phyloP scores from a whole-genome alignment of 2,797 vertebrate species.

The Bufotes viridis region DNA sequence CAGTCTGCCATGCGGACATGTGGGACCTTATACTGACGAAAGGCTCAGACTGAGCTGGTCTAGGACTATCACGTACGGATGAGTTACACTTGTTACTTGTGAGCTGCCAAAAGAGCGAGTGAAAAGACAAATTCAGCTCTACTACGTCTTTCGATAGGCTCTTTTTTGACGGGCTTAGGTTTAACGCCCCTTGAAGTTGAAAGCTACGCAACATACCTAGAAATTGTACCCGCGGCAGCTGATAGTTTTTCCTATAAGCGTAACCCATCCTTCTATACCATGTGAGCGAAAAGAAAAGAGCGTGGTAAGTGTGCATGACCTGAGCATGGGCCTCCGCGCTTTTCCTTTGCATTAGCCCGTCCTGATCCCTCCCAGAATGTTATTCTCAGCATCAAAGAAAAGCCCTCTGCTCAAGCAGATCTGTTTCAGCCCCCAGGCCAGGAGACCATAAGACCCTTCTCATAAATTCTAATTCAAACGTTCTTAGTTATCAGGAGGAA shows the following conservation, averaged over 20 bases:
- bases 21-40: too few relatives aligned
- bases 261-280: not conserved
- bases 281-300: not conserved
- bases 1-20: too few relatives aligned
- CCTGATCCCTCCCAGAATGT: constrained; percentile 48
- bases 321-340: constrained; percentile 51
- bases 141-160: too few relatives aligned
- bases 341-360: constrained; percentile 64
- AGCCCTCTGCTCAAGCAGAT: constrained; percentile 71
- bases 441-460: constrained; percentile 73
- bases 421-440: constrained; percentile 72
- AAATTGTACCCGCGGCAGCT: not conserved
- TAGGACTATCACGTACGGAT: too few relatives aligned
- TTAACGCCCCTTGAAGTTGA: not conserved
- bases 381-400: constrained; percentile 67
- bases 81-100: too few relatives aligned
- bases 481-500: constrained; percentile 77
- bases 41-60: too few relatives aligned
- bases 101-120: too few relatives aligned
- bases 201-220: not conserved
- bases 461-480: constrained; percentile 77
- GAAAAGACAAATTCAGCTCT: not conserved
- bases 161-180: not conserved
- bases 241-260: not conserved
- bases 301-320: not conserved